phyloP scores from a whole-genome alignment of 2,113 vertebrate species.

The Castor canadensis region DNA sequence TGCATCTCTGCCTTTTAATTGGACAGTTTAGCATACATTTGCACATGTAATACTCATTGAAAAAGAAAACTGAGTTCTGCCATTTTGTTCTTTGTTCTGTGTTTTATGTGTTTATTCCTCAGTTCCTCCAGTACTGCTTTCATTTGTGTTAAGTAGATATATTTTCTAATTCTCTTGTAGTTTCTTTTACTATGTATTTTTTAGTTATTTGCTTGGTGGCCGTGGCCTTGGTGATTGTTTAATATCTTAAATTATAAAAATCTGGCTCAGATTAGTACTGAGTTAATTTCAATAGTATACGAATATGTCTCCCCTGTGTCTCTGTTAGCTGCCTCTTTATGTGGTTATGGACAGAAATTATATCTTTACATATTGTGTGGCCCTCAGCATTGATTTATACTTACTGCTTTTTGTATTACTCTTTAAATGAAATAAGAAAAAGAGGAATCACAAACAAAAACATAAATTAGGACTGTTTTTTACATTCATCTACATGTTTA shows the following conservation, averaged over 20 bases:
- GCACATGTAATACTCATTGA: neutral
- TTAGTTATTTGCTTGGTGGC: constrained; percentile 3
- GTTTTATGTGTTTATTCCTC: neutral
- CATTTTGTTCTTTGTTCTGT: constrained; percentile 26
- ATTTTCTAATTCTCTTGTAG: neutral
- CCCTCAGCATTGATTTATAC: neutral
- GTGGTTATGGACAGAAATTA: neutral
- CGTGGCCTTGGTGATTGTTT: neutral
- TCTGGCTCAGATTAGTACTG: neutral
- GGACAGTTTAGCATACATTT: neutral
- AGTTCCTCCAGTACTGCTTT: neutral
- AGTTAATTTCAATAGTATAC: neutral
- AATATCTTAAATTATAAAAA: neutral
- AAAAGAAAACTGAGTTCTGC: neutral
- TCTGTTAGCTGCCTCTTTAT: neutral
- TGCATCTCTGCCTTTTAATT: neutral
- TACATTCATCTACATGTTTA: neutral
- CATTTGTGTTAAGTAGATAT: neutral
- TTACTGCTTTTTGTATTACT: neutral
- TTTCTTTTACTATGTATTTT: constrained; percentile 1
- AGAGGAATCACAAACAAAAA: neutral
- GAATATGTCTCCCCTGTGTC: neutral
- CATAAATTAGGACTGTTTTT: neutral
- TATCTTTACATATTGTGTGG: neutral
- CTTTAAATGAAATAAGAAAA: neutral